These are phyloP conservation scores for Microcebus griseorufus DNA, from an alignment of 2,113 vertebrate genomes.

Conservation along the genomic window DNA sequence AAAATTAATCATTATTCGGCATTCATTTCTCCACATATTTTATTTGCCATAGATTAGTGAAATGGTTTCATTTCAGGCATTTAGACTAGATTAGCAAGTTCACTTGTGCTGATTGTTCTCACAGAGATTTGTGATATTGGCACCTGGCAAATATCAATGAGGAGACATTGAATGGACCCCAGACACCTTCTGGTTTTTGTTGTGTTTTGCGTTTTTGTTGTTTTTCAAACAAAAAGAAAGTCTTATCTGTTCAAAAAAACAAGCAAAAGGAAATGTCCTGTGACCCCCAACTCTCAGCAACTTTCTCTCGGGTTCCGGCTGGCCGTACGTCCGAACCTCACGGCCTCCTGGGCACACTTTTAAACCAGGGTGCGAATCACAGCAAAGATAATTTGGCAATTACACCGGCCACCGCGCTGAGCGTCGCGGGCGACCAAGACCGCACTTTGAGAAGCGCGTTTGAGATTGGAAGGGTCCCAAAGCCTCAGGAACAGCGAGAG, in stretches of 20 bases:
- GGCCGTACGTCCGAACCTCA: too few species aligned
- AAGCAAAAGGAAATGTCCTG: too few species aligned
- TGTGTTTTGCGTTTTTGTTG: neutral
- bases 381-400: too few species aligned
- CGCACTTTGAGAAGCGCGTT: too few species aligned
- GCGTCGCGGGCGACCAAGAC: too few species aligned
- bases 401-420: too few species aligned
- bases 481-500: too few species aligned
- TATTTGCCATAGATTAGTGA: conserved; percentile 73
- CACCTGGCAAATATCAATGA: neutral
- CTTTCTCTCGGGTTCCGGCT: too few species aligned
- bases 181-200: neutral
- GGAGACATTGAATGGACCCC: neutral
- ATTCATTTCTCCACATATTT: conserved; percentile 71
- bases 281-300: too few species aligned
- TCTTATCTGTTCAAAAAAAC: neutral
- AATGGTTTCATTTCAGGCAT: conserved; percentile 76
- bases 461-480: too few species aligned
- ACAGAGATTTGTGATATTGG: conserved; percentile 75
- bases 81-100: conserved; percentile 78
- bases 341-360: too few species aligned
- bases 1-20: conserved; percentile 65
- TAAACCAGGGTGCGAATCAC: too few species aligned
- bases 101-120: conserved; percentile 73
- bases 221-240: conserved; percentile 11